These are phyloP conservation scores for Dastarcus helophoroides DNA, from an alignment of 2,888 invertebrate species.

Conservation along the genomic window DNA sequence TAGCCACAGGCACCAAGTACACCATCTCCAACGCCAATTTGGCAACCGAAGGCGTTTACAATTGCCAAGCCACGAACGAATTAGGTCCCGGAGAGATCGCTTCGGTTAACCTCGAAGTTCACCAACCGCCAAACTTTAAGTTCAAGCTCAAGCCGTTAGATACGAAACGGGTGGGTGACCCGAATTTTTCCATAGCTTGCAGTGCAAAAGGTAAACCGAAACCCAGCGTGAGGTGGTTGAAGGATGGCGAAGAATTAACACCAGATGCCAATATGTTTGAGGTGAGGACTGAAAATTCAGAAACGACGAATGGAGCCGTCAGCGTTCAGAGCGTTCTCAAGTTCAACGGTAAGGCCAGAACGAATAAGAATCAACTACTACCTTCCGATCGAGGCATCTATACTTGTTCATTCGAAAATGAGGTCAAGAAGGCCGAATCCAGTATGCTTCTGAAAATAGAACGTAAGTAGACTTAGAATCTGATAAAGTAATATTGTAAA, in stretches of 20 bases:
- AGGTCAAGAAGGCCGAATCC: constrained; percentile 77
- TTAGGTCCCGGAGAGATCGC: constrained; percentile 78
- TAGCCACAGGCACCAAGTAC: constrained; percentile 59
- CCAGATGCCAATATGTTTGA: constrained; percentile 70
- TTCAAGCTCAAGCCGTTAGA: constrained; percentile 73
- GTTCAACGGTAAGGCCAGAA: constrained; percentile 69
- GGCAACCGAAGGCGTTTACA: constrained; percentile 78
- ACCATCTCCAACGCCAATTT: constrained; percentile 77
- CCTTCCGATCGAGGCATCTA: constrained; percentile 81
- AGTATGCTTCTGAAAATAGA: constrained; percentile 85
- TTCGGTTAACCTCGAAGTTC: constrained; percentile 72
- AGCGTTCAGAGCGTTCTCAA: constrained; percentile 73
- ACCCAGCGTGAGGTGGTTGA: constrained; percentile 75
- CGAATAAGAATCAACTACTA: constrained; percentile 62
- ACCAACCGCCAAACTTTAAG: constrained; percentile 78
- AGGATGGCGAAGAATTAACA: constrained; percentile 70
- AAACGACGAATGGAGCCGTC: constrained; percentile 66
- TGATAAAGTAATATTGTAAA: too few species aligned
- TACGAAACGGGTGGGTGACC: constrained; percentile 67
- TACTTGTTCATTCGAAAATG: constrained; percentile 79
- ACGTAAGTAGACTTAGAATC: constrained; percentile 55
- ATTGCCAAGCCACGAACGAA: constrained; percentile 83
- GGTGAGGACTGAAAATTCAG: constrained; percentile 65
- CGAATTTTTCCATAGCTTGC: constrained; percentile 69
- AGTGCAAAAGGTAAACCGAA: constrained; percentile 82